Evolutionary conservation across 2,888 invertebrate species (phyloP), one percentile per base, ranked within the genome.

Genomic region (Achlya flavicornis): DNA sequence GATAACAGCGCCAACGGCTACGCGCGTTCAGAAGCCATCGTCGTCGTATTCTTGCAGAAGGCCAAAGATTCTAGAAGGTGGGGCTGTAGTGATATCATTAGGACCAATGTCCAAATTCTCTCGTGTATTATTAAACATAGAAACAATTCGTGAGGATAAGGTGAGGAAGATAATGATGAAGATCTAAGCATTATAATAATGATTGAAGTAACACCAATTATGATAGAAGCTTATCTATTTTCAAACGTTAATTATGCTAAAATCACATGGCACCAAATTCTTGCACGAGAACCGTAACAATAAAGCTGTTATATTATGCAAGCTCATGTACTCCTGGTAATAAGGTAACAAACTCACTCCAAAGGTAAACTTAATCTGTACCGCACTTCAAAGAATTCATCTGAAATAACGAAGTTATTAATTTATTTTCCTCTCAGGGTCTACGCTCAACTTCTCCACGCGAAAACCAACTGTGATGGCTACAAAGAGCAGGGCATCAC

Each of bases 1-100:
- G 99, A 99, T 88, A 96, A 96, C 70, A 94, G 95, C 61, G 97
- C 96, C 19, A 95, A 96, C 76, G 98, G 98, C 0, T 98, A 98
- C 77, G 96, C 96, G 0, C 95, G 98, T n/a, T 96, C 97, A 14
- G 98, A 98, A 86, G 96, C 97, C 0, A 92, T 97, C 4, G 95
- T 95, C 5, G 95, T 96, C 0, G 80, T 96, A 48, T 95, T 96
- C 75, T 81, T 98, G 19, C 98, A 98, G 84, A 97, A 96, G 74
- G 94, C 94, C 35, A 94, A 95, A 41, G 93, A 95, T 71, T 96
- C 97, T 0, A 95, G 95, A 71, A 91, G 93, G 93, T 92, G 79
- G 66, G 66, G 11, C 8, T 8, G n/a, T 57, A 26, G 38, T 16
- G 43, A 32, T 58, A 58, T 61, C 43, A 43, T 32, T 41, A 38